Base-by-base conservation (phyloP, 2,113 vertebrate genomes). In the Sinocyclocheilus rhinocerous region DNA sequence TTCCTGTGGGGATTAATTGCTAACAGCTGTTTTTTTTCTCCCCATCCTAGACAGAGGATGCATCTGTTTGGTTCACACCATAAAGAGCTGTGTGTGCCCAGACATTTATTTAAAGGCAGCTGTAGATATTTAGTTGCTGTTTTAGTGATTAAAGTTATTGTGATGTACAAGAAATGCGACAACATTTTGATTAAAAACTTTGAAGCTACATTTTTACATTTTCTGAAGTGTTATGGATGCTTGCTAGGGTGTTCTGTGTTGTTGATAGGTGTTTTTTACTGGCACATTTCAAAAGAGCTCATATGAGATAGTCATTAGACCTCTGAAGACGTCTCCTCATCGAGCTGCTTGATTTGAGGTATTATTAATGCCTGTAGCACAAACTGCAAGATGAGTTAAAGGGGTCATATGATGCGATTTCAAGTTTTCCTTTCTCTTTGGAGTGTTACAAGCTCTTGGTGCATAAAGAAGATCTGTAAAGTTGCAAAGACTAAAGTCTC, bases 1-100 rank as follows among this genome's bases (percentile, higher is more conserved):
- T 88, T 84, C 87, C 82, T 86, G 78, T n/a, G n/a, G 61, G 48
- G 33, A 26, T 45, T 76, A 24, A 84, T 24, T 48, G 29, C 87
- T 70, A 48, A 39, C 79, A 86, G 83, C 79, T 89, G 83, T 81
- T 39, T 81, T 73, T 10, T 22, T 81, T 85, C 77, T 73, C 2
- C 39, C 45, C 42, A 59, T 29, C 52, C 29, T 52, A 48, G 52
- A 69, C 69, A 59, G 50, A 83, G 87, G 73, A 87, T 69, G 36
- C 45, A 61, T 59, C 26, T 5, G 15, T 78, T 76, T 63, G 61
- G 5, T 73, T 50, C 26, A 16, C 18, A 50, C 70, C 24, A 13
- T 45, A 22, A 61, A 36, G 45, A 22, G 61, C 36, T 61, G 11
- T 52, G 8, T 70, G 8, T 52, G 4, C 61, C 48, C 59, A 42